Conservation (phyloP, 1,140 invertebrate genomes). For the Tachypleus tridentatus region DNA sequence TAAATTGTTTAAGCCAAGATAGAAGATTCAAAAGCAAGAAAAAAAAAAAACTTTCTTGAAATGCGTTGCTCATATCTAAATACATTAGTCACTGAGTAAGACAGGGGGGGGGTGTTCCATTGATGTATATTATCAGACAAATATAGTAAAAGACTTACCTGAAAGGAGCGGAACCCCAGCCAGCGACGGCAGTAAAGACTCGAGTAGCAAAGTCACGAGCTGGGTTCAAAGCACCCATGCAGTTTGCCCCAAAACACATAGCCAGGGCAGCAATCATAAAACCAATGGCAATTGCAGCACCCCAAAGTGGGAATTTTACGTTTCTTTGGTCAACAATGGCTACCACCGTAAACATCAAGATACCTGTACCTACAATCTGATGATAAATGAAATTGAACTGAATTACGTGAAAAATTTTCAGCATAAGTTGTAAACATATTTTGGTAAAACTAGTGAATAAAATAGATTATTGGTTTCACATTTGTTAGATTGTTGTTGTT, state of each 20-base stretch:
- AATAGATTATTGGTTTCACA: neutral
- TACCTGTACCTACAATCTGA: constrained; percentile 45
- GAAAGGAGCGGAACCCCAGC: constrained; percentile 37
- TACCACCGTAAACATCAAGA: constrained; percentile 40
- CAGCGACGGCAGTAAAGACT: constrained; percentile 41
- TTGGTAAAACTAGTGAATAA: too few relatives aligned
- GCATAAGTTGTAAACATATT: too few relatives aligned
- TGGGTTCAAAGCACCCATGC: constrained; percentile 49
- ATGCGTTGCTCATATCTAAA: neutral
- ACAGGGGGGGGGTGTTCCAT: too few relatives aligned
- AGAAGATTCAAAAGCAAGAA: neutral
- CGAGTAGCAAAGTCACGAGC: constrained; percentile 48
- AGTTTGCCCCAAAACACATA: constrained; percentile 40
- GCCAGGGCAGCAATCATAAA: constrained; percentile 18
- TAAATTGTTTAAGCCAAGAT: neutral
- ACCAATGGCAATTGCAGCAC: constrained; percentile 41
- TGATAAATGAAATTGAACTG: too few relatives aligned
- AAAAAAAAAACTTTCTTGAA: neutral
- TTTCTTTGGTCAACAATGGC: constrained; percentile 42
- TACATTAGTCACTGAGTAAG: too few relatives aligned
- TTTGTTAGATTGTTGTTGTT: neutral
- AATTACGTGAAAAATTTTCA: too few relatives aligned
- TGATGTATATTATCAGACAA: too few relatives aligned
- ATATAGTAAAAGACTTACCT: constrained; percentile 5
- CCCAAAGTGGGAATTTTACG: constrained; percentile 34